These are phyloP conservation scores for Epizoanthus ramosus DNA, from an alignment of 92 coral and sea anemone species.

Conservation along the genomic window DNA sequence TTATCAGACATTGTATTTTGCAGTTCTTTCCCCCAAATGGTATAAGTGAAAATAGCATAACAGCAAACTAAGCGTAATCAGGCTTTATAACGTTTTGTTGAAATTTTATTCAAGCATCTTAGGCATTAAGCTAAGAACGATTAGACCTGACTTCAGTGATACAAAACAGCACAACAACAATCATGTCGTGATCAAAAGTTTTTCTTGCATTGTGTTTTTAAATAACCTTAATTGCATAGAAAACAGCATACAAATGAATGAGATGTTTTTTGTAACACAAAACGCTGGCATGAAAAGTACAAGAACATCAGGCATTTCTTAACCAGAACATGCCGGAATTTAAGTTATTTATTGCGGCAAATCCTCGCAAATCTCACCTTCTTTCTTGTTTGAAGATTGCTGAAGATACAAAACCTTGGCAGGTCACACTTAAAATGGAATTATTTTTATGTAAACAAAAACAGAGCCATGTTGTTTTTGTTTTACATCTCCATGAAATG, in stretches of 20 bases:
- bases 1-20: too few relatives aligned
- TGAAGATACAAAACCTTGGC: not conserved
- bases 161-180: not conserved
- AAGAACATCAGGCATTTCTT: not conserved
- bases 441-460: constrained; percentile 40
- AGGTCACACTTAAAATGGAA: constrained; percentile 37
- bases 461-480: constrained; percentile 15
- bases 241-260: not conserved
- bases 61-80: not conserved
- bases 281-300: not conserved
- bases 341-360: not conserved
- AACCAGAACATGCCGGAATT: not conserved
- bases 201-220: not conserved
- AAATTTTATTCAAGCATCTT: not conserved
- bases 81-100: not conserved
- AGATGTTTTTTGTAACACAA: not conserved
- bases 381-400: not conserved
- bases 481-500: constrained; percentile 21
- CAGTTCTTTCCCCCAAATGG: too few relatives aligned
- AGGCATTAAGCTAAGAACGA: constrained; percentile 3
- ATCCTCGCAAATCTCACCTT: not conserved
- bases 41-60: too few relatives aligned
- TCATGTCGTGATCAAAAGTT: constrained; percentile 11
- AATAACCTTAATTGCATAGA: not conserved
- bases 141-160: not conserved